These are phyloP conservation scores for Leptonema lineaticorne DNA, from an alignment of 1,140 invertebrate species.

Conservation along the genomic window DNA sequence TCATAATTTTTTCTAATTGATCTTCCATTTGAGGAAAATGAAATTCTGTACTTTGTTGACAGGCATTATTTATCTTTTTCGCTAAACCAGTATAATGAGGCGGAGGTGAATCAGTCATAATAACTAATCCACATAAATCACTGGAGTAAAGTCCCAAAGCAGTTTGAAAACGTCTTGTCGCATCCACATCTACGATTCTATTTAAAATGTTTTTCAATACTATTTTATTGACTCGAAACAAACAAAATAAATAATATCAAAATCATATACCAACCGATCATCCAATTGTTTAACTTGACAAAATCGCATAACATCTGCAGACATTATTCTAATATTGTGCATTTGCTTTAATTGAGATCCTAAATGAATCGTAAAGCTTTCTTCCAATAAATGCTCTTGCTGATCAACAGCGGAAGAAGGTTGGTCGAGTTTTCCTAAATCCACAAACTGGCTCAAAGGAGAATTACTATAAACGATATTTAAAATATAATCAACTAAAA, in stretches of 20 bases:
- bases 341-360: constrained; percentile 98
- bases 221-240: background rate
- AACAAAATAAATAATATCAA: background rate
- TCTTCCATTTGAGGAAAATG: constrained; percentile 86
- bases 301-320: constrained; percentile 83
- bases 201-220: no score
- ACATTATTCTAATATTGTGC: constrained; percentile 93
- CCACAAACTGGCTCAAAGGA: constrained; percentile 32
- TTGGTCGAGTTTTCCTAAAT: background rate
- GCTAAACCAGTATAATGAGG: constrained; percentile 42
- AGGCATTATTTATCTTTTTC: constrained; percentile 55
- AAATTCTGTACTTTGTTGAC: constrained; percentile 76
- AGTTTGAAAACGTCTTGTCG: constrained; percentile 85
- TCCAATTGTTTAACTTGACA: constrained; percentile 67
- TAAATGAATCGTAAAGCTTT: constrained; percentile 96
- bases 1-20: constrained; percentile 78
- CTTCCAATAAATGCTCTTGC: constrained; percentile 62
- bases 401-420: background rate
- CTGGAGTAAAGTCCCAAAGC: constrained; percentile 91
- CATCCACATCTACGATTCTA: no score
- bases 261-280: no score
- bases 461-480: constrained; percentile 37
- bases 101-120: constrained; percentile 50
- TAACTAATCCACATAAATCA: constrained; percentile 83
- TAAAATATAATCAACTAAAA: background rate